These are phyloP conservation scores for Furnarius figulus DNA, from an alignment of 2,113 vertebrate species.

Conservation along the genomic window DNA sequence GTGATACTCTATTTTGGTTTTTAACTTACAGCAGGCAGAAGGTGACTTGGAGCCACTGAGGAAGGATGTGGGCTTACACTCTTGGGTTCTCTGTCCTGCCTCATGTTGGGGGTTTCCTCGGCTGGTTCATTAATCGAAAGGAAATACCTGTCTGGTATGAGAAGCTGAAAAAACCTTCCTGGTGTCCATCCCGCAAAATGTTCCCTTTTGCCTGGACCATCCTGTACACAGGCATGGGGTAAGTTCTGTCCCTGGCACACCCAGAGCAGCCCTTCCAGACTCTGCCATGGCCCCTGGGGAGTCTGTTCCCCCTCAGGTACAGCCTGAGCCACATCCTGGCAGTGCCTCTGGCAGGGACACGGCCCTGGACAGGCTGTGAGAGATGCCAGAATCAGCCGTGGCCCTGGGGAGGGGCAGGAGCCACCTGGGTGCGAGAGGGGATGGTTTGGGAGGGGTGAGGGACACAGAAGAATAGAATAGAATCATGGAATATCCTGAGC, in stretches of 20 bases:
- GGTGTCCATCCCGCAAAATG: slow-evolving; percentile 81
- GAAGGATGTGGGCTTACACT: slow-evolving; percentile 80
- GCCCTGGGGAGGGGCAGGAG: not conserved
- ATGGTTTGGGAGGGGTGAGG: not conserved
- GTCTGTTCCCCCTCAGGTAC: not conserved
- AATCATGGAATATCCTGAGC: not conserved
- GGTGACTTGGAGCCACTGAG: not conserved
- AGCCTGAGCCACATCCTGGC: not conserved
- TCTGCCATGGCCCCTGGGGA: not conserved
- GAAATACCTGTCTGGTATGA: slow-evolving; percentile 80
- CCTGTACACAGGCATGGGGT: slow-evolving; percentile 88
- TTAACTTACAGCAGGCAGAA: not conserved
- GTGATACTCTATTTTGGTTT: not conserved
- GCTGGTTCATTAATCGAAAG: slow-evolving; percentile 75
- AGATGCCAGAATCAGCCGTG: accelerated
- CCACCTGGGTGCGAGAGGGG: accelerated
- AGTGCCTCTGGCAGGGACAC: not conserved
- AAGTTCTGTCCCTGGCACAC: not conserved
- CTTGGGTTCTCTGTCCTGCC: slow-evolving; percentile 83
- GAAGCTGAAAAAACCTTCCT: slow-evolving; percentile 79
- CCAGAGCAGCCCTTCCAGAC: not conserved
- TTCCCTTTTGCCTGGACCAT: slow-evolving; percentile 83
- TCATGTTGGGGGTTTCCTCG: slow-evolving; percentile 82
- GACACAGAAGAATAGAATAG: not conserved
- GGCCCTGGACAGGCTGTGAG: not conserved